A percentile compares a stretch with the other conserved stretches of the same genome.
These are phyloP conservation scores for Nanorana parkeri DNA, from an alignment of 2,113 vertebrate genomes.

Conservation along the genomic window DNA sequence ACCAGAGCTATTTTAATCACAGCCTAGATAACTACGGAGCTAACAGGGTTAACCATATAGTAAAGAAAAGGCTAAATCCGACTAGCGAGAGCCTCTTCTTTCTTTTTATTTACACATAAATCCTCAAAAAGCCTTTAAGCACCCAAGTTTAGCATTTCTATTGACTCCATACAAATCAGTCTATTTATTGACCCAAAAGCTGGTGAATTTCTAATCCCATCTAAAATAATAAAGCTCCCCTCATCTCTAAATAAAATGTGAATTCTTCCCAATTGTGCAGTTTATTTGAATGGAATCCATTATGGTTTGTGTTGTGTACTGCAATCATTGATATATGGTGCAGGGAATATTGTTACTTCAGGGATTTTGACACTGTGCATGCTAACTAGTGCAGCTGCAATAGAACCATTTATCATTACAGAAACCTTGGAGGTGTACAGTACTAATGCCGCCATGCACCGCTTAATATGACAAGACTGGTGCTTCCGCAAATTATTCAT, in stretches of 20 bases:
- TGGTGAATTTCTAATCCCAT: constrained; percentile 60
- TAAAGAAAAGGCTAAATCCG: constrained; percentile 23
- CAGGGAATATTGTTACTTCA: constrained; percentile 57
- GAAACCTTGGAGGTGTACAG: constrained; percentile 59
- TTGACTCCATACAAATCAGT: constrained; percentile 59
- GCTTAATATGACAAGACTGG: constrained; percentile 57
- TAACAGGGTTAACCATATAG: constrained; percentile 53
- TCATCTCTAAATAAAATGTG: constrained; percentile 63
- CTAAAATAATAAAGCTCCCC: constrained; percentile 61
- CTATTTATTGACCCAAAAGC: constrained; percentile 61
- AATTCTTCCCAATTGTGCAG: constrained; percentile 58
- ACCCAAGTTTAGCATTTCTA: constrained; percentile 51
- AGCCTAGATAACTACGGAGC: background rate
- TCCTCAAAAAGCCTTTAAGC: constrained; percentile 55
- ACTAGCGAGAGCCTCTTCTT: background rate
- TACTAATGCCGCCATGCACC: constrained; percentile 51
- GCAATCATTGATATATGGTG: constrained; percentile 61
- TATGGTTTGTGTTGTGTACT: constrained; percentile 61
- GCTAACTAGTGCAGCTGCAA: constrained; percentile 52
- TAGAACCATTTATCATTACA: constrained; percentile 57
- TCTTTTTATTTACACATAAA: constrained; percentile 62
- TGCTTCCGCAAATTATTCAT: constrained; percentile 61
- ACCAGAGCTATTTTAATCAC: background rate
- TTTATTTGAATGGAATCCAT: constrained; percentile 66
- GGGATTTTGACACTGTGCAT: constrained; percentile 60